Conservation (phyloP, 1,140 invertebrate genomes). For the Brachionus rotundiformis region DNA sequence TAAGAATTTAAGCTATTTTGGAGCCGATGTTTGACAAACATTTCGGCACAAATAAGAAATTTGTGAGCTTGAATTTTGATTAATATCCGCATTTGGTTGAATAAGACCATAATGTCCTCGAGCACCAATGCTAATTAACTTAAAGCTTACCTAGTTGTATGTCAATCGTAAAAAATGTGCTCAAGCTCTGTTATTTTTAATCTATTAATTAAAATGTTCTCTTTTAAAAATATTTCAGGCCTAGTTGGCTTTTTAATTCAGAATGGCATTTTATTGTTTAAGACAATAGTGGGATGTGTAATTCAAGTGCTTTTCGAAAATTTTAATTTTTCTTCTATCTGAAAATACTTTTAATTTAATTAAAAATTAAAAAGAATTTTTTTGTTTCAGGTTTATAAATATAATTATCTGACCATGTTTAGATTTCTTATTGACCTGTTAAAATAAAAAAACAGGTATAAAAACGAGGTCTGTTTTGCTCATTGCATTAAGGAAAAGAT, state of each 20-base stretch:
- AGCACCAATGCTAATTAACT: slow-evolving; percentile 19
- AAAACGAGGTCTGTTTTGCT: neutral
- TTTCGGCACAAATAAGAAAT: neutral
- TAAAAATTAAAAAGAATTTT: neutral
- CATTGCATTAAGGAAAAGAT: neutral
- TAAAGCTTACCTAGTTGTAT: neutral
- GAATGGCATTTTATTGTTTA: neutral
- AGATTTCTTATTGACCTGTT: neutral
- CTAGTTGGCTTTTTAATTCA: neutral
- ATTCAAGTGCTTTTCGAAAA: slow-evolving; percentile 33
- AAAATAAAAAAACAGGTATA: neutral
- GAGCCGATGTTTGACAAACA: slow-evolving; percentile 1
- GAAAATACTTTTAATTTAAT: slow-evolving; percentile 34
- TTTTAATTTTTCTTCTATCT: neutral
- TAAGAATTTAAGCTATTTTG: slow-evolving; percentile 19
- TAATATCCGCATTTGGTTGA: neutral
- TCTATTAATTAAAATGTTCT: slow-evolving; percentile 29
- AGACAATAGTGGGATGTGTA: slow-evolving; percentile 28
- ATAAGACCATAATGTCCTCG: neutral
- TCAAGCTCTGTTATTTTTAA: slow-evolving; percentile 44
- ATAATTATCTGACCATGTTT: neutral
- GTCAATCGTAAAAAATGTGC: neutral
- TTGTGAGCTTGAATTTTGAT: slow-evolving; percentile 25
- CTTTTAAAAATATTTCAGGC: slow-evolving; percentile 26
- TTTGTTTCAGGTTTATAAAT: slow-evolving; percentile 5